A percentile compares a stretch with the other conserved stretches of the same genome.
These are phyloP conservation scores for Gymnothorax javanicus DNA, from an alignment of 2,797 vertebrate species.

Conservation along the genomic window DNA sequence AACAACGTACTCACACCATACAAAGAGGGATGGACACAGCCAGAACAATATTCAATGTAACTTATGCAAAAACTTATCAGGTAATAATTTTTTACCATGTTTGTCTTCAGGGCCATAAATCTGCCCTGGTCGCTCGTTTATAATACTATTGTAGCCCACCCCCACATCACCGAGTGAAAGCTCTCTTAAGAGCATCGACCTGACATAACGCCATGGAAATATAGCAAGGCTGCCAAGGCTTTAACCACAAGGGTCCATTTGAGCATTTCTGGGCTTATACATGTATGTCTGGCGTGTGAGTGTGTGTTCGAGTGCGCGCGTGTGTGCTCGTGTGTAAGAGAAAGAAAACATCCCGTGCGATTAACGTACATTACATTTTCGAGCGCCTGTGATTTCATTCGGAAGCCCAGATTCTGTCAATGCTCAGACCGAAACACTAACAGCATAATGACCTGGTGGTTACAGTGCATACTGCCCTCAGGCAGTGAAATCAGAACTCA, in stretches of 20 bases:
- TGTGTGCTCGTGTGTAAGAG: background rate
- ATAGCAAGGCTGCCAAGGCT: conserved; percentile 2
- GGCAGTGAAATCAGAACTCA: background rate
- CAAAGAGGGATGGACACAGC: background rate
- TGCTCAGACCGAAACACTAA: background rate
- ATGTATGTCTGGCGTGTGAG: background rate
- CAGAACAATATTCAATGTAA: background rate
- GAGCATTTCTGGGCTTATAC: background rate
- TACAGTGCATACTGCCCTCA: background rate
- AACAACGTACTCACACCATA: no score
- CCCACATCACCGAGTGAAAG: background rate
- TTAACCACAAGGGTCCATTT: background rate
- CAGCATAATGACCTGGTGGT: background rate
- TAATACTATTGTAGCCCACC: background rate
- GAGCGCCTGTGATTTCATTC: background rate
- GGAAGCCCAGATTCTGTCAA: background rate
- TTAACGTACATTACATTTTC: background rate
- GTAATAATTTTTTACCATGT: background rate
- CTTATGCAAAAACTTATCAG: background rate
- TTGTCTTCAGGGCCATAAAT: background rate
- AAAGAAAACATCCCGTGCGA: background rate
- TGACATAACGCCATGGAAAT: conserved; percentile 1
- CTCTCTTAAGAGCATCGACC: background rate
- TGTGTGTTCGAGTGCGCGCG: background rate
- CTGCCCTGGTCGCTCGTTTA: background rate